Base-by-base conservation (phyloP, 1,140 invertebrate genomes). In the Phortica variegata region DNA sequence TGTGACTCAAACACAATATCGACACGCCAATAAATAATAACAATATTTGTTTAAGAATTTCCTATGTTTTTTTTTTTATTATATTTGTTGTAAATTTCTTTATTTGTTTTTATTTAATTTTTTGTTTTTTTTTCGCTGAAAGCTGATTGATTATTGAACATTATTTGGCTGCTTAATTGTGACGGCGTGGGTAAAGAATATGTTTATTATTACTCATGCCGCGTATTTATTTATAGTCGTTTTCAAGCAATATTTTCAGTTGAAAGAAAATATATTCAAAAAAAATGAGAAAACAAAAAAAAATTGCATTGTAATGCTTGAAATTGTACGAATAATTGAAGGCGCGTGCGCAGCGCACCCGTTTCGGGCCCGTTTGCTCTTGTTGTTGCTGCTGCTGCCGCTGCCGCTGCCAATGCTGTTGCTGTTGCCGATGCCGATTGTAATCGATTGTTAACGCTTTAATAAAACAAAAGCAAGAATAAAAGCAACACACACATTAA, bases 281-380 rank as follows among this genome's bases (percentile, higher is more conserved):
- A 46, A 48, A 56, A 34, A 59, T 58, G 61, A 51, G 34, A 53
- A 47, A 60, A 48, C 46, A 50, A 56, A 68, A 68, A 57, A 37
- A 47, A 66, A 55, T 66, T 68, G 51, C 54, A 32, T 39, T 37
- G 47, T 53, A 63, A 68, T 68, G n/a, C n/a, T n/a, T n/a, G n/a
- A 26, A 26, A 26, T 26, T 26, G 5, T 6, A 26, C 5, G 23
- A 6, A 10, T 26, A 26, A 26, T 26, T 39, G 50, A 56, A 55
- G 63, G 63, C 65, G 63, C 65, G 63, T 68, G 63, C 63, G 63
- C 63, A 57, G 60, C 63, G 52, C 61, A 65, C 61, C 61, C 61
- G 49, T 60, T 52, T 54, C 48, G 36, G 43, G 36, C 32, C 15
- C 23, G 0, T 29, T 16, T n/a, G 12, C 31, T 12, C 33, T 18